These are phyloP conservation scores for Tapirus indicus DNA, from an alignment of 2,797 vertebrate genomes.

Conservation along the genomic window DNA sequence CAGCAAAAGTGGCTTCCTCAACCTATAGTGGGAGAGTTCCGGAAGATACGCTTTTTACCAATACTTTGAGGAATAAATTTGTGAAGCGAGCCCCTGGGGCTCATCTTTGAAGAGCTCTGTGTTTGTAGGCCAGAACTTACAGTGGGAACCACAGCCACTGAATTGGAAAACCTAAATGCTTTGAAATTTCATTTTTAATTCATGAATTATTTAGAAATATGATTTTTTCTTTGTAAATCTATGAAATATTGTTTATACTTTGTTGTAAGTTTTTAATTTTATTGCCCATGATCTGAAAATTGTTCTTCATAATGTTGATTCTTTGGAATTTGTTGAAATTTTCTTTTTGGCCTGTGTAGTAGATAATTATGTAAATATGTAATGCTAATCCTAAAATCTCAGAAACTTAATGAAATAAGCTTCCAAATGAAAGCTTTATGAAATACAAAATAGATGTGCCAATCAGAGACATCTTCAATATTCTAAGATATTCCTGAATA, in stretches of 20 bases:
- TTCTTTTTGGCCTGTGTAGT: not conserved
- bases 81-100: not conserved
- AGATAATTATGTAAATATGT: not conserved
- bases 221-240: not conserved
- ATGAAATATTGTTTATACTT: not conserved
- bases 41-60: not conserved
- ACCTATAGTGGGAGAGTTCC: not conserved
- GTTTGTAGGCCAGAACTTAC: not conserved
- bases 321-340: slow-evolving; percentile 5
- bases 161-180: not conserved
- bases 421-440: not conserved
- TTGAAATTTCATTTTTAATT: not conserved
- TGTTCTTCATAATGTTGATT: not conserved
- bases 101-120: not conserved
- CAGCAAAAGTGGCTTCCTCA: not conserved
- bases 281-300: not conserved
- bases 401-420: not conserved
- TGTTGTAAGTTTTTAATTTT: not conserved
- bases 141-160: not conserved
- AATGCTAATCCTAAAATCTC: not conserved
- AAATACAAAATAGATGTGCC: not conserved
- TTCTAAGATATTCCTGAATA: not conserved
- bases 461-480: not conserved
- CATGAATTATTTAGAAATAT: not conserved
- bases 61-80: not conserved